These are phyloP conservation scores for Callyntrura sp. DNA, from an alignment of 2,888 invertebrate genomes.

Conservation along the genomic window DNA sequence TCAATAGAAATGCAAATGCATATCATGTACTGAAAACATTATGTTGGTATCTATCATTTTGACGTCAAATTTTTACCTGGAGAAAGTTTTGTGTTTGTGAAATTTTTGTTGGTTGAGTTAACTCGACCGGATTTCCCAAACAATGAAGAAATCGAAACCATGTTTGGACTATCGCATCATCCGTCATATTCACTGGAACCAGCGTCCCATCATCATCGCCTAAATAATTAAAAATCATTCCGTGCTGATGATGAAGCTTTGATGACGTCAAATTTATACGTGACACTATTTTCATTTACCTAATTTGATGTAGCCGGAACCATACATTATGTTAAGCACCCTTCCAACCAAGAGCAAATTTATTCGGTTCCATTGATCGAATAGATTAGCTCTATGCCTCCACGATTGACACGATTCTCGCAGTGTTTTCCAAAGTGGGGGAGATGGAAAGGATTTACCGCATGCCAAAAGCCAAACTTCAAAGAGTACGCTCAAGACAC, in stretches of 20 bases:
- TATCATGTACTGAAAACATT: neutral
- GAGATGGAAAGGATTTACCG: constrained; percentile 95
- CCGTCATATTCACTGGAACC: constrained; percentile 93
- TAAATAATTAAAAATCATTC: constrained; percentile 85
- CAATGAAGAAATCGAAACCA: constrained; percentile 98
- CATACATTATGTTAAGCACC: constrained; percentile 95
- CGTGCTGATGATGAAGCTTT: too few species aligned
- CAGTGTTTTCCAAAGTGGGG: constrained; percentile 97
- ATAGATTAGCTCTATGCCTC: constrained; percentile 96
- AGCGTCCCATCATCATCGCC: constrained; percentile 94
- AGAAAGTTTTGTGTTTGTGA: constrained; percentile 91
- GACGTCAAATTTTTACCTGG: constrained; percentile 87
- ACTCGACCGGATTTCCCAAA: constrained; percentile 97
- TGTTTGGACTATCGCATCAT: constrained; percentile 96
- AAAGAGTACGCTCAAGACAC: constrained; percentile 96
- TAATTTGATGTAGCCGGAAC: constrained; percentile 86
- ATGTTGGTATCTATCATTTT: too few species aligned
- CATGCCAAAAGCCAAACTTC: constrained; percentile 94
- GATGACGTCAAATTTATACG: neutral
- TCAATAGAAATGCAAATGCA: neutral
- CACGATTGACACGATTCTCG: constrained; percentile 96
- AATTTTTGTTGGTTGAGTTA: constrained; percentile 93
- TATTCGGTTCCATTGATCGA: constrained; percentile 98
- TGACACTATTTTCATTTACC: constrained; percentile 65
- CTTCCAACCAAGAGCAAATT: constrained; percentile 95